Percentiles rank a stretch among this genome's conserved stretches.
Evolutionary conservation across 2,113 vertebrate species (phyloP).

Genomic region (Erpornis zantholeuca): DNA sequence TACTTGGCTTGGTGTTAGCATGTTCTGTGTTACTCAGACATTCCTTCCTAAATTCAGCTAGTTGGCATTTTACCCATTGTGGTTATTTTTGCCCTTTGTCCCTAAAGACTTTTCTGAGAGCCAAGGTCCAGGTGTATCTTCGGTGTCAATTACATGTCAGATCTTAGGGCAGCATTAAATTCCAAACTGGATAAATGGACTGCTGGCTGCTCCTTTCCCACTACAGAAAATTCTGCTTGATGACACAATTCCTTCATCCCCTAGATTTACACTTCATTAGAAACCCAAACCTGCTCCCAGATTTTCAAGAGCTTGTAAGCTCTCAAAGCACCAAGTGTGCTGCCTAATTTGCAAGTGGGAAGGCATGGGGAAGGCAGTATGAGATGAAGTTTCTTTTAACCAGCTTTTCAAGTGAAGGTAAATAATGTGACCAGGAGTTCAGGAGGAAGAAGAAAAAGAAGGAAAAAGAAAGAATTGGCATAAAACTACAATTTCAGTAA

Average conservation of each 20-base stretch:
- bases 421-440: not conserved
- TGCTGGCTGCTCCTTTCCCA: not conserved
- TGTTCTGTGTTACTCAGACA: not conserved
- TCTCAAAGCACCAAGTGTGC: not conserved
- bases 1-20: not conserved
- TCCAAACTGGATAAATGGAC: not conserved
- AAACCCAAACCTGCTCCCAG: constrained; percentile 30
- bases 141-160: not conserved
- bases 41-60: not conserved
- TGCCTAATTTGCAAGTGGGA: constrained; percentile 17
- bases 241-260: constrained; percentile 59
- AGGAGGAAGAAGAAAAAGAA: not conserved
- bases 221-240: constrained; percentile 36
- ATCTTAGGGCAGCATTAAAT: not conserved
- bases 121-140: constrained; percentile 15
- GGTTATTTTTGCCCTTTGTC: constrained; percentile 37
- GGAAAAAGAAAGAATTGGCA: not conserved
- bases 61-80: not conserved
- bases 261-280: constrained; percentile 63
- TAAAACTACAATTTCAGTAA: not conserved
- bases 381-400: not conserved
- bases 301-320: constrained; percentile 63
- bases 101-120: not conserved
- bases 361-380: not conserved
- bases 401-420: not conserved